A percentile compares a stretch with the other conserved stretches of the same genome.
Conservation (phyloP, 2,888 invertebrate genomes). For the Hirtodrosophila histrioides region DNA sequence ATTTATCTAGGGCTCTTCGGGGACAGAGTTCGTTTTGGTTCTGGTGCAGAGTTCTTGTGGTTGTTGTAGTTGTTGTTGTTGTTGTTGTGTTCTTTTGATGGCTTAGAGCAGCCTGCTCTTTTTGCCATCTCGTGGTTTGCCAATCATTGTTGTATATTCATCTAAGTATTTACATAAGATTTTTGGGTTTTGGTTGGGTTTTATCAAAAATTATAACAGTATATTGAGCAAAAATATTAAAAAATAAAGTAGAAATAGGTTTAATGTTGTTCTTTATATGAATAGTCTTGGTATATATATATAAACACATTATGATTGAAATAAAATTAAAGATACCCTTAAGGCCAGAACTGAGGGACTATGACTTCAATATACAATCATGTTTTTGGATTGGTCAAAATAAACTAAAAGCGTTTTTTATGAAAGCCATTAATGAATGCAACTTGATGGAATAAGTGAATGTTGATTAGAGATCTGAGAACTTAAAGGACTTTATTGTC, state of each 20-base stretch:
- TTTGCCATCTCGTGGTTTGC: constrained; percentile 84
- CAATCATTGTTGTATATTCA: constrained; percentile 85
- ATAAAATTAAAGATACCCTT: constrained; percentile 3
- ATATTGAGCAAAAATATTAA: constrained; percentile 30
- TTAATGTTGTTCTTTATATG: constrained; percentile 2
- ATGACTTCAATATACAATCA: constrained; percentile 33
- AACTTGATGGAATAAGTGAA: constrained; percentile 9
- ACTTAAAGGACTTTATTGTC: neutral
- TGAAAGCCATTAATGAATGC: constrained; percentile 27
- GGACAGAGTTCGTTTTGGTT: constrained; percentile 10
- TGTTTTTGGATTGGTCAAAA: neutral
- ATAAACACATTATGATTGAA: too few relatives aligned
- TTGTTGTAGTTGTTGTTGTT: constrained; percentile 12
- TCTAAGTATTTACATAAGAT: constrained; percentile 82
- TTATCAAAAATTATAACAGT: constrained; percentile 41
- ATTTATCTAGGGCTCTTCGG: constrained; percentile 1
- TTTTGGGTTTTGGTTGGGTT: constrained; percentile 62
- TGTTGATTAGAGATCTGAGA: constrained; percentile 22
- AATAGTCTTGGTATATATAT: neutral
- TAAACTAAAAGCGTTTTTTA: constrained; percentile 23
- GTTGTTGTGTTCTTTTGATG: constrained; percentile 43
- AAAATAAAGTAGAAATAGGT: constrained; percentile 12
- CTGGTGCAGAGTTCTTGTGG: constrained; percentile 12
- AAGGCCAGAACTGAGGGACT: neutral
- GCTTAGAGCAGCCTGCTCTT: constrained; percentile 84